Conservation (phyloP, 2,888 invertebrate species). For the Baronia brevicornis region DNA sequence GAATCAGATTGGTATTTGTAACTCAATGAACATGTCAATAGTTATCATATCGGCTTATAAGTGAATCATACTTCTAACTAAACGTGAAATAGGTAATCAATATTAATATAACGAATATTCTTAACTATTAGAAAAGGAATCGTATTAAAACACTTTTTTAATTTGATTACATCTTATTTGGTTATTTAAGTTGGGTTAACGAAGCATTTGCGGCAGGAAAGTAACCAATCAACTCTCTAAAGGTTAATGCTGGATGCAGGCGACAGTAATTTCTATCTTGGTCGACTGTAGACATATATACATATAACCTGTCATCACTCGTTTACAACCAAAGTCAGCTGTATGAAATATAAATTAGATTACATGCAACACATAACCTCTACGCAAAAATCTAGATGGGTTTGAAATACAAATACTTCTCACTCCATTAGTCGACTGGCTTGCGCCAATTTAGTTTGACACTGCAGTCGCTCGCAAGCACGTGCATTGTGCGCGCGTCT, state of each 20-base stretch:
- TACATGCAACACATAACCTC: too few species aligned
- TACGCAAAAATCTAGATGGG: conserved; percentile 19
- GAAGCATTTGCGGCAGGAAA: conserved; percentile 12
- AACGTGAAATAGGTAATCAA: too few species aligned
- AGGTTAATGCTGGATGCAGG: conserved; percentile 5
- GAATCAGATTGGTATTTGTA: conserved; percentile 28
- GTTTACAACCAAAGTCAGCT: too few species aligned
- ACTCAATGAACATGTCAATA: conserved; percentile 3
- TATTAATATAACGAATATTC: too few species aligned
- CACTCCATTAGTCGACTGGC: conserved; percentile 39
- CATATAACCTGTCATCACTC: too few species aligned
- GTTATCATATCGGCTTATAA: conserved; percentile 4
- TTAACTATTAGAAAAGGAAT: too few species aligned
- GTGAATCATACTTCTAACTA: conserved; percentile 23
- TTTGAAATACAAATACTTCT: conserved; percentile 25
- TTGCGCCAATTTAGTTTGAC: conserved; percentile 64
- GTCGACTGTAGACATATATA: too few species aligned
- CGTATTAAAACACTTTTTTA: too few species aligned
- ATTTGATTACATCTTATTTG: too few species aligned
- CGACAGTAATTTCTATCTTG: conserved; percentile 13
- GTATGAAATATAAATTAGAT: too few species aligned
- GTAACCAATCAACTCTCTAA: conserved; percentile 15
- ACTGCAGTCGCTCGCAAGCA: conserved; percentile 63
- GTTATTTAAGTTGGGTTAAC: conserved; percentile 6
- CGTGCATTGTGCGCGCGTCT: conserved; percentile 68